Evolutionary conservation across 2,888 invertebrate species (phyloP).

Genomic region (Noctua janthe): DNA sequence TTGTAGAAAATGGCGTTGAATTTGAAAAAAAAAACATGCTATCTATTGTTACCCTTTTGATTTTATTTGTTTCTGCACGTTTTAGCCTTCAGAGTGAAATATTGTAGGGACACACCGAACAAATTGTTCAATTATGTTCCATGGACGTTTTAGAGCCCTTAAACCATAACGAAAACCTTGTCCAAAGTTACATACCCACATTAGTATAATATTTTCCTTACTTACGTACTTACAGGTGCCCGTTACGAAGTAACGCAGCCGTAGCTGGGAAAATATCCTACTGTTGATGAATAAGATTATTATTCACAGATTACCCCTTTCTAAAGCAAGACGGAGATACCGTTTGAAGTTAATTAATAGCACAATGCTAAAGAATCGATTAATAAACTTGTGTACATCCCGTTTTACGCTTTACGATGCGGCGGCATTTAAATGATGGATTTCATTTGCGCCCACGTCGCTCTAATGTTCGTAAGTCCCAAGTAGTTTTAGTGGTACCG

Average conservation of each 20-base stretch:
- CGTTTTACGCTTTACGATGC: conserved; percentile 58
- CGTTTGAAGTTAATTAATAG: conserved; percentile 49
- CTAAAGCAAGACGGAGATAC: conserved; percentile 25
- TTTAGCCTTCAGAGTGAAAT: background rate
- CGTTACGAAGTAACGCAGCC: conserved; percentile 16
- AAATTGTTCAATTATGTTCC: background rate
- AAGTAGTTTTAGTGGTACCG: conserved; percentile 73
- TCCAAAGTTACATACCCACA: background rate
- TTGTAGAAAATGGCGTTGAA: conserved; percentile 6
- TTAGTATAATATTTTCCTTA: conserved; percentile 19
- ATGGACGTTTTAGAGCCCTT: background rate
- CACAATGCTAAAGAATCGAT: conserved; percentile 45
- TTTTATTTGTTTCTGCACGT: conserved; percentile 1
- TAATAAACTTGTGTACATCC: conserved; percentile 43
- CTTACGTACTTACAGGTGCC: conserved; percentile 1
- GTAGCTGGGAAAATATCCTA: conserved; percentile 19
- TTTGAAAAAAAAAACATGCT: conserved; percentile 5
- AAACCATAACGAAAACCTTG: background rate
- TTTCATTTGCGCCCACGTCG: conserved; percentile 71
- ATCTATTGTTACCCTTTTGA: background rate
- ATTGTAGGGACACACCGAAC: background rate
- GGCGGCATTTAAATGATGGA: conserved; percentile 65
- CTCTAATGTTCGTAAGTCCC: conserved; percentile 67
- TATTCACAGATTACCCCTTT: conserved; percentile 44
- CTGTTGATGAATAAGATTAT: conserved; percentile 24